Evolutionary conservation across 2,113 vertebrate species (phyloP).

Genomic region (Ibidorhyncha struthersii): DNA sequence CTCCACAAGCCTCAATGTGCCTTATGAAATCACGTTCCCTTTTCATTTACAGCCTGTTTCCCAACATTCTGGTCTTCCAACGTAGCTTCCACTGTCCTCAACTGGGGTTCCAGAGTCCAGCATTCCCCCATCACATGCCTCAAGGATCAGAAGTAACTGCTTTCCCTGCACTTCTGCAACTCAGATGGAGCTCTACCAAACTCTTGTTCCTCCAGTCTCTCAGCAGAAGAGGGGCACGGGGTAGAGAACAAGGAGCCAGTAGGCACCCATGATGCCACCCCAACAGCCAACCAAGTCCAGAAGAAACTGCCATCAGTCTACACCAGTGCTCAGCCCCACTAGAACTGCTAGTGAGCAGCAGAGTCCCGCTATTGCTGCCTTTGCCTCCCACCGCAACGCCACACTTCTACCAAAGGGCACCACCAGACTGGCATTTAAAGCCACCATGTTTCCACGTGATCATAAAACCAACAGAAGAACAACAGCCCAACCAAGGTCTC

Average conservation of each 20-base stretch:
- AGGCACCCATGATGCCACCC: background rate
- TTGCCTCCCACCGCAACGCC: background rate
- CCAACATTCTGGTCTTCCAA: background rate
- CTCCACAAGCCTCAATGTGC: background rate
- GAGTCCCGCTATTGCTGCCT: background rate
- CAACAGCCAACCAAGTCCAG: background rate
- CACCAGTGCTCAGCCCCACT: background rate
- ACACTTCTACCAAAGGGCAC: background rate
- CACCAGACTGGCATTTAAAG: background rate
- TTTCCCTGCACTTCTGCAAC: background rate
- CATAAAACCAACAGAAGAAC: background rate
- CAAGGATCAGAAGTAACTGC: background rate
- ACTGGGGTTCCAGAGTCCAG: background rate
- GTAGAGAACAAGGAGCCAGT: background rate
- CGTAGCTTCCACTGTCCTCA: background rate
- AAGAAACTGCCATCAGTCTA: background rate
- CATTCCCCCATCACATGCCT: accelerated
- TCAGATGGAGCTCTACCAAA: background rate
- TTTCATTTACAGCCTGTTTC: background rate
- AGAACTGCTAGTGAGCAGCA: background rate
- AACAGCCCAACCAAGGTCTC: background rate
- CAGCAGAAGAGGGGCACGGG: background rate
- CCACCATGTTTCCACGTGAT: background rate
- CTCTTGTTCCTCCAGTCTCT: background rate
- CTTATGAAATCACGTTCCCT: background rate